Evolutionary conservation across 2,888 invertebrate genomes (phyloP), one percentile per base, ranked within the genome.

Genomic region (Leptinotarsa peninsularis): DNA sequence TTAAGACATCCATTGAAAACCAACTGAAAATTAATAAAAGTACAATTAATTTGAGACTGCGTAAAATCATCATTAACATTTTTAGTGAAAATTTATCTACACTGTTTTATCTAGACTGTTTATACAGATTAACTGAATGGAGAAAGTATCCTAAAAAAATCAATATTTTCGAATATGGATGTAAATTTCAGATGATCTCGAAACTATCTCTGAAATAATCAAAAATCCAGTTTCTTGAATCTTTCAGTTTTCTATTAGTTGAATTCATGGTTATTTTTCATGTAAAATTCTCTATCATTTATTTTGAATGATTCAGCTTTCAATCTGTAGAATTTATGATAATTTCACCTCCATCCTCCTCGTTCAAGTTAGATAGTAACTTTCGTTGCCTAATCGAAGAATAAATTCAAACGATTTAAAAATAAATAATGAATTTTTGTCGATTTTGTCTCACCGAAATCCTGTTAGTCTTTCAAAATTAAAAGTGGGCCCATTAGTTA

Each of bases 341-440:
- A 7, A 63, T 33, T 63, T 27, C 14, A 17, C 17, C 10, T 17
- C 4, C 15, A 63, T 27, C 33, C 4, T 7, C 17, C 5, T 58
- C 58, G 7, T 21, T 58, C n/a, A 23, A 58, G 58, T n/a, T 13
- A 43, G 13, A 33, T 33, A 63, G 33, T 43, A 27, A 63, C 33
- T 63, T n/a, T n/a, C 43, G 43, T 33, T n/a, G 7, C 43, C n/a
- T 43, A 43, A 27, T 27, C n/a, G 63, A 17, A 33, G n/a, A 63
- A 27, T 33, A 33, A 43, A 27, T 33, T 33, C 17, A 63, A 33
- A 15, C 17, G n/a, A 63, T n/a, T 27, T 18, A 14, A 33, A 60
- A 63, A 63, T 63, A 63, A 63, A 63, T 33, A 33, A 63, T 13
- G 63, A n/a, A 63, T n/a, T 63, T 63, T 27, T 43, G 33, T 63